Evolutionary conservation across 2,797 vertebrate species (phyloP).

Genomic region (Podarcis siculus): DNA sequence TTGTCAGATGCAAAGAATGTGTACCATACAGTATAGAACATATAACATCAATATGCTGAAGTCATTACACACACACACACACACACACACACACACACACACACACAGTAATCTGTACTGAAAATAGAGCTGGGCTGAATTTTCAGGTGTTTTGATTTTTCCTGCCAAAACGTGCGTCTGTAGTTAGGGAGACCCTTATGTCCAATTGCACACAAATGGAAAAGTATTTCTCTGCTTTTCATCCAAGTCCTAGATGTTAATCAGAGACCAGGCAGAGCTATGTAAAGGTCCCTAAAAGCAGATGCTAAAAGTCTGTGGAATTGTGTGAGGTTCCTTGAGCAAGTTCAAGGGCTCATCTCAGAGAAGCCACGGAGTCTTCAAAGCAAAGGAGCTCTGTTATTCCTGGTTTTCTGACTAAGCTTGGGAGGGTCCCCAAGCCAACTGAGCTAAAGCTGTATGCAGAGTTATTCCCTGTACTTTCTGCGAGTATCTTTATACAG

Average conservation of each 20-base stretch:
- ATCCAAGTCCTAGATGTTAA: neutral
- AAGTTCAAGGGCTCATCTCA: too few species aligned
- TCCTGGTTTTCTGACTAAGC: neutral
- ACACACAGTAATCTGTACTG: neutral
- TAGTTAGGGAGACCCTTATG: neutral
- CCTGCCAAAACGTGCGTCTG: neutral
- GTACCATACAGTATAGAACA: neutral
- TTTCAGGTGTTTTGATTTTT: neutral
- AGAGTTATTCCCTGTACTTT: neutral
- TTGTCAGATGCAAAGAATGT: neutral
- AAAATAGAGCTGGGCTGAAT: neutral
- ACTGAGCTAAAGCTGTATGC: neutral
- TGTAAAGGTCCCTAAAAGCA: neutral
- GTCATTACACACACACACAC: neutral
- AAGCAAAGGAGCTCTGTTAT: neutral
- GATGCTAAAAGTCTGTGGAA: neutral
- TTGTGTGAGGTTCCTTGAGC: neutral
- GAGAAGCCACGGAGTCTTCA: neutral
- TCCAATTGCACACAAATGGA: neutral
- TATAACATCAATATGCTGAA: neutral
- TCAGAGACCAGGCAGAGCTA: neutral
- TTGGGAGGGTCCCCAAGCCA: neutral
- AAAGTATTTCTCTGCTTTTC: neutral
- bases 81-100: too few species aligned
- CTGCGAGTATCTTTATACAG: neutral